Conservation (phyloP, 2,113 vertebrate genomes). For the Megaceryle maxima region DNA sequence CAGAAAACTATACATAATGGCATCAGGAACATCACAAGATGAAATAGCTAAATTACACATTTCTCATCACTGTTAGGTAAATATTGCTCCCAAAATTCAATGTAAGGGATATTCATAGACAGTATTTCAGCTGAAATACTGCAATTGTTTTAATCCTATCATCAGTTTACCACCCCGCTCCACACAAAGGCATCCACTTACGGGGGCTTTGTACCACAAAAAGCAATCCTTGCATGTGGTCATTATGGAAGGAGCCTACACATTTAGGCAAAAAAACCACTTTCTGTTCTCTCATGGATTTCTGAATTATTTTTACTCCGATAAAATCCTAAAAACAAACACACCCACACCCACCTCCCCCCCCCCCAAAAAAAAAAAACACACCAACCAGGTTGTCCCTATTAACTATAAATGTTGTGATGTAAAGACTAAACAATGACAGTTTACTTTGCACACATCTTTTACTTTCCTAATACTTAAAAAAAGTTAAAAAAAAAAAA, state of each 20-base stretch:
- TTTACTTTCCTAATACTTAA: neutral
- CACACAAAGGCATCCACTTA: neutral
- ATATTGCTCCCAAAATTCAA: neutral
- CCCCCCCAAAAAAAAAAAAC: neutral
- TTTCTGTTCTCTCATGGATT: neutral
- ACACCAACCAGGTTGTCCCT: rapidly evolving
- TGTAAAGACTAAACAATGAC: neutral
- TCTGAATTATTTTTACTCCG: neutral
- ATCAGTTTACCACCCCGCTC: neutral
- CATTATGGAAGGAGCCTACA: neutral
- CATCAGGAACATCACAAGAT: neutral
- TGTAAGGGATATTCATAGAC: neutral
- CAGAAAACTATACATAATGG: neutral
- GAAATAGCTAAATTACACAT: neutral
- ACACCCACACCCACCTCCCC: neutral
- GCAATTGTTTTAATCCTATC: neutral
- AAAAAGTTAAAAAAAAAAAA: neutral
- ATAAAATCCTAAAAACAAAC: neutral
- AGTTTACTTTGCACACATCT: neutral
- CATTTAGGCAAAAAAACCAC: neutral
- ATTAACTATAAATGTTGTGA: neutral
- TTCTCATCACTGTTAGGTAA: neutral
- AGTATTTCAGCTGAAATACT: neutral
- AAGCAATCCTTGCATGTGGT: rapidly evolving
- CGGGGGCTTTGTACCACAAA: neutral